Evolutionary conservation across 2,113 vertebrate species (phyloP).

Genomic region (Mastomys coucha): DNA sequence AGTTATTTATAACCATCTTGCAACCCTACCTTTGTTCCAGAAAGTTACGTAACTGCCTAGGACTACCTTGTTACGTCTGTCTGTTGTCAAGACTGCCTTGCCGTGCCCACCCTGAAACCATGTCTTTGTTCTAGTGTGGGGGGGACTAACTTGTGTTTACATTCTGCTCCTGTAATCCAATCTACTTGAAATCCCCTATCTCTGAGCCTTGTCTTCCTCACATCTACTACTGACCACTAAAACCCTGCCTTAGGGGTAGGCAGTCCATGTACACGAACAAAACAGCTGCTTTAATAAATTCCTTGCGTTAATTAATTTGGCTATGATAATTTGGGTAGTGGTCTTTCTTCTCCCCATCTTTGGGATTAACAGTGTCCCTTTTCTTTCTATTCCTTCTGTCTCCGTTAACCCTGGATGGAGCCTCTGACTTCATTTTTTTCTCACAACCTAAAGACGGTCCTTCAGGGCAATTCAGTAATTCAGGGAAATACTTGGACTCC

Average conservation of each 20-base stretch:
- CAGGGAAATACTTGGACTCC: accelerated
- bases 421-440: not conserved
- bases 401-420: not conserved
- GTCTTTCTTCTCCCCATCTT: not conserved
- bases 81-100: not conserved
- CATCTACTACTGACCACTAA: not conserved
- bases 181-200: not conserved
- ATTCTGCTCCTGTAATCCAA: not conserved
- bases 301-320: not conserved
- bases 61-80: not conserved
- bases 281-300: not conserved
- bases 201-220: not conserved
- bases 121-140: not conserved
- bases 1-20: not conserved
- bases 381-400: not conserved
- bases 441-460: not conserved
- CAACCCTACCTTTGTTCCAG: not conserved
- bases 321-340: not conserved
- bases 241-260: not conserved
- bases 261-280: not conserved
- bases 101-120: not conserved
- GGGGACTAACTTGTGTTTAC: not conserved
- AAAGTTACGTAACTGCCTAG: not conserved
- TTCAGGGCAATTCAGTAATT: accelerated
- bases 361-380: not conserved